Conservation (phyloP, 2,797 vertebrate genomes). For the Notamacropus eugenii region DNA sequence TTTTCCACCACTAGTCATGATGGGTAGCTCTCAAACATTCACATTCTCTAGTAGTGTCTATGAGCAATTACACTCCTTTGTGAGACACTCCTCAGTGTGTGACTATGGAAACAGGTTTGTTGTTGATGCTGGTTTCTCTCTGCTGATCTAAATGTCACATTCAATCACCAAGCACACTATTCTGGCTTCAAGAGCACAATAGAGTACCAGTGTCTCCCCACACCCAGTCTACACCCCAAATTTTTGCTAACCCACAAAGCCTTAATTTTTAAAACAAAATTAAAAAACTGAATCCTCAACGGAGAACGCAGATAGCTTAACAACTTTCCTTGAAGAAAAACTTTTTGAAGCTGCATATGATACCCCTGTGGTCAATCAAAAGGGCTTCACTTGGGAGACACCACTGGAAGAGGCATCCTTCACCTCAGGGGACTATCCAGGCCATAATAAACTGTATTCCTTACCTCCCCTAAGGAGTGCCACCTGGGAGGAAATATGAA, state of each 20-base stretch:
- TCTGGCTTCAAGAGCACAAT: background rate
- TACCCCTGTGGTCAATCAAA: background rate
- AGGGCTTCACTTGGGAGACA: background rate
- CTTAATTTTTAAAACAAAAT: background rate
- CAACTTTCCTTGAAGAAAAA: background rate
- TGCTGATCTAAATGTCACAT: background rate
- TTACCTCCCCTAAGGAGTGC: background rate
- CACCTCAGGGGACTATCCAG: background rate
- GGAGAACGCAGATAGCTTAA: background rate
- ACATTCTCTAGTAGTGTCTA: background rate
- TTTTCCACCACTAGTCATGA: background rate
- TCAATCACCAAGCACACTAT: background rate
- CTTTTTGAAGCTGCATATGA: background rate
- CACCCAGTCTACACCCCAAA: background rate
- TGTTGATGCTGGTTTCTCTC: background rate
- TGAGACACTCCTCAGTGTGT: background rate
- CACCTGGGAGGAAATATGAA: background rate
- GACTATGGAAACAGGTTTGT: background rate
- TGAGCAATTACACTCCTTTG: background rate
- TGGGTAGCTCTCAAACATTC: background rate
- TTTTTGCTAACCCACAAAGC: background rate
- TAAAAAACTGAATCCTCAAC: background rate
- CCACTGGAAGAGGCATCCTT: background rate
- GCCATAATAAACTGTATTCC: background rate
- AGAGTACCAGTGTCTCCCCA: background rate